Evolutionary conservation across 2,797 vertebrate genomes (phyloP), one percentile per base, ranked within the genome.

Genomic region (Clamator glandarius): DNA sequence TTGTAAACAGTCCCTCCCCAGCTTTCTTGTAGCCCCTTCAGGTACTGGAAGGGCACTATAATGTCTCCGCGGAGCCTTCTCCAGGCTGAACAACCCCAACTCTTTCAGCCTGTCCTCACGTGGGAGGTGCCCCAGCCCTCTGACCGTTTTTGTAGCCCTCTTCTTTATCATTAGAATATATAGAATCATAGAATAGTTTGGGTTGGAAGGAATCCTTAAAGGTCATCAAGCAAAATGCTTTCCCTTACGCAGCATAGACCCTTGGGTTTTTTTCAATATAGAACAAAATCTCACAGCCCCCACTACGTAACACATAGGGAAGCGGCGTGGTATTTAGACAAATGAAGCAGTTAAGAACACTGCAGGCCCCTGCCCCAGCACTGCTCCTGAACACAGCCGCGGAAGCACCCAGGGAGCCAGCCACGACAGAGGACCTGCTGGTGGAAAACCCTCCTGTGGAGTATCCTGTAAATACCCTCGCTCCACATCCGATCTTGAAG

Each of bases 391-490:
- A 76, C 50, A 50, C 52, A 80, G 62, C 69, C 42, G 7, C 62
- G 83, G 25, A 74, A 51, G 48, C 8, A 67, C 24, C 48, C 75
- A 77, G 57, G 29, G 63, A 90, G 44, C 39, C 73, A 91, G 89
- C 76, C 92, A 78, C 8, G 1, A 72, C 72, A 42, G 33, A 83
- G 73, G 83, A 39, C 79, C 76, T 54, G 73, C 55, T 67, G 50
- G 66, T 75, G 63, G 52, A 93, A 95, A 94, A 95, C 46, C 78
- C 5, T 18, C 58, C 84, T 77, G 52, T 57, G 69, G 61, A 93
- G 36, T 17, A 79, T 39, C 87, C 82, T 88, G 51, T 61, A 90
- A 97, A 96, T 39, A 77, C 48, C 64, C 78, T 74, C 66, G 52
- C 59, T 58, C 64, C 84, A 59, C 86, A 52, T 85, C 86, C 82